Base-by-base conservation (phyloP, 2,797 vertebrate genomes). In the Eremophila alpestris region DNA sequence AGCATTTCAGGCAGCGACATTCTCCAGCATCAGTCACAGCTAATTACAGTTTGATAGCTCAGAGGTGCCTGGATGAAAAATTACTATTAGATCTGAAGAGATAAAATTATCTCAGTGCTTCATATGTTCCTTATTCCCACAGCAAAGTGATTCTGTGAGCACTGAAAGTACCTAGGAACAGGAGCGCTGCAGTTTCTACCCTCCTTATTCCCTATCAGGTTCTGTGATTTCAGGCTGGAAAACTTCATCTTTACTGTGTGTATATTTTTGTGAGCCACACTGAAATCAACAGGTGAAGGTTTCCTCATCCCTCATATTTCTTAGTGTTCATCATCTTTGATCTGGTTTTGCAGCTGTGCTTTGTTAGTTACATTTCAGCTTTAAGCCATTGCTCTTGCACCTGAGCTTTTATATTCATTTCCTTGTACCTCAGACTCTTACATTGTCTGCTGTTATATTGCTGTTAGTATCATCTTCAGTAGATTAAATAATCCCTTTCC, bases 1-100 rank as follows among this genome's bases (percentile, higher is more conserved):
- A 81, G 52, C 1, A 0, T 83, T 97, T 89, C 89, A 87, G 83
- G 56, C 63, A 58, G 71, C 30, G 49, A 64, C 38, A 92, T 95
- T 62, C 54, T 68, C 58, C 75, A 60, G 45, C 76, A 80, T 79
- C 87, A 76, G 89, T 95, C 52, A 78, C 90, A 87, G 60, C 75
- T 97, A 89, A 95, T 96, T 95, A 82, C 91, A 77, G 67, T 71
- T 95, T 38, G 20, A 78, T 94, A 91, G 63, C 83, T 89, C 70
- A 59, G 51, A 85, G 40, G 52, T 83, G 67, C 55, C 86, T 92
- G 89, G 62, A 86, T 94, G 83, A 87, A 93, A 96, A 96, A 90
- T 74, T 83, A 19, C 71, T 88, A 19, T 70, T 85, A 87, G 55
- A 58, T 68, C 46, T 4, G 6, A 91, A 67, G 78, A 89, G 45